Evolutionary conservation across 1,140 invertebrate species (phyloP).

Genomic region (Phortica variegata): DNA sequence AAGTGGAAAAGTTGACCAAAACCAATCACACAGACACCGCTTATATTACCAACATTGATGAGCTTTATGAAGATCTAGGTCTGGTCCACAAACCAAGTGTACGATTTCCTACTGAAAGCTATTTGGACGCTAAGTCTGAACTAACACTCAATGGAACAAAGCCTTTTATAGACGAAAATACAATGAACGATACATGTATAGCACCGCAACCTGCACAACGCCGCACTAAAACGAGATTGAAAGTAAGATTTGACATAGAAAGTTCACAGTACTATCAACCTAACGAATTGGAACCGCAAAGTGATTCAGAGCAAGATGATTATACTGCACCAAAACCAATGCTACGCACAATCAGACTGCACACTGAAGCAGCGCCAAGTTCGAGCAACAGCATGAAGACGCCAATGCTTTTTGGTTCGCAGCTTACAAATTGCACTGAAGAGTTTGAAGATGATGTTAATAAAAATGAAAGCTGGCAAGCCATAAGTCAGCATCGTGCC

Average conservation of each 20-base stretch:
- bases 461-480: conserved; percentile 16
- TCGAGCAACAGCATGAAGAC: background rate
- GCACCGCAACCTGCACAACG: conserved; percentile 34
- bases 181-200: conserved; percentile 6
- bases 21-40: background rate
- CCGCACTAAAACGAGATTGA: conserved; percentile 18
- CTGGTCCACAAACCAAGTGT: background rate
- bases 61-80: conserved; percentile 30
- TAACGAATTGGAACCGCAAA: conserved; percentile 35
- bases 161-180: too few relatives aligned
- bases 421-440: conserved; percentile 30
- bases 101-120: too few relatives aligned
- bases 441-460: conserved; percentile 16
- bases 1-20: conserved; percentile 1
- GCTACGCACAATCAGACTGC: conserved; percentile 23
- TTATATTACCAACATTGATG: conserved; percentile 26
- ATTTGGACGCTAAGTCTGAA: too few relatives aligned
- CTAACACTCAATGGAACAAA: too few relatives aligned
- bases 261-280: conserved; percentile 46
- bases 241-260: conserved; percentile 44
- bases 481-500: conserved; percentile 38
- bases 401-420: conserved; percentile 35
- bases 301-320: conserved; percentile 32
- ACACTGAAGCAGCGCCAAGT: background rate
- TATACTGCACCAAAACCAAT: conserved; percentile 15